phyloP scores from a whole-genome alignment of 2,888 invertebrate species.

The Lithodes maja region DNA sequence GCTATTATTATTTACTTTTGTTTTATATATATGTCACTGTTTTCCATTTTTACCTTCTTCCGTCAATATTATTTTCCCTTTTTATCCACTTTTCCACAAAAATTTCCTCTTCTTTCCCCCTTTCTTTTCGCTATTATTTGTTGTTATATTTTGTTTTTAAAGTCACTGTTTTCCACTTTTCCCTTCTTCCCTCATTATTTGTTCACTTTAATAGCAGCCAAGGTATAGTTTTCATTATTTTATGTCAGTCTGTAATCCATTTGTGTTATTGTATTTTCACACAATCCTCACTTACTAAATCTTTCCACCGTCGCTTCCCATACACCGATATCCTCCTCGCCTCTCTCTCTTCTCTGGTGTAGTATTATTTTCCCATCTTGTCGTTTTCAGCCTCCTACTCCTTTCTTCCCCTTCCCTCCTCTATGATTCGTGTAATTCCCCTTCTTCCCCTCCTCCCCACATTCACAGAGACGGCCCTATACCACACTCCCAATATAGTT shows the following conservation, averaged over 20 bases:
- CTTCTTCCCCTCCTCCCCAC: background rate
- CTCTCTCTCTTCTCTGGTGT: background rate
- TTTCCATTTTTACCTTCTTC: too few relatives aligned
- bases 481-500: too few relatives aligned
- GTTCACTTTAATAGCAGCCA: background rate
- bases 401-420: background rate
- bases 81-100: background rate
- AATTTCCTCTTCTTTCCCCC: background rate
- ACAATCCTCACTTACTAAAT: background rate
- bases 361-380: background rate
- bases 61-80: too few relatives aligned
- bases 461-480: too few relatives aligned
- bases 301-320: background rate
- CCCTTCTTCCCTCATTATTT: background rate
- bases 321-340: background rate
- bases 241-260: background rate
- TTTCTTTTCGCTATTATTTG: background rate
- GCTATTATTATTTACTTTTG: too few relatives aligned
- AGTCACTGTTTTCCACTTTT: background rate
- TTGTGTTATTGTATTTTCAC: background rate
- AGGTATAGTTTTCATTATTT: background rate
- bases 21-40: too few relatives aligned
- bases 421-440: background rate
- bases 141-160: background rate
- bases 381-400: background rate